Evolutionary conservation across 2,113 vertebrate genomes (phyloP).

Genomic region (Canis aureus): DNA sequence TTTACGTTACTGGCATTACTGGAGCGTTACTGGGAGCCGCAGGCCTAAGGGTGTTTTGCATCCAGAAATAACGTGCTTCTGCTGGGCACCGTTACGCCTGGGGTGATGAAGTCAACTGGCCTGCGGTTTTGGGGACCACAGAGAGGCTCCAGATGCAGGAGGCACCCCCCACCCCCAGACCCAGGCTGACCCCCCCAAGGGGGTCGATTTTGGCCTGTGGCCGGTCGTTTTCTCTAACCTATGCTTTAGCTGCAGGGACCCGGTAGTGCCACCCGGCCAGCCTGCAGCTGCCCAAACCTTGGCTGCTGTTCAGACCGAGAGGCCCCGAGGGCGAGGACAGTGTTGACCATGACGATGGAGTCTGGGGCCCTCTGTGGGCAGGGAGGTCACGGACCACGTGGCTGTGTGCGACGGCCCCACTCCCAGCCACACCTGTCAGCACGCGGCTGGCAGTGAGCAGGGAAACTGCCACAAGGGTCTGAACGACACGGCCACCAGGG

Average conservation of each 20-base stretch:
- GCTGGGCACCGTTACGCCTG: neutral
- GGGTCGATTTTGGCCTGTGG: no score
- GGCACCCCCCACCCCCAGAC: neutral
- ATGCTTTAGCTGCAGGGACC: neutral
- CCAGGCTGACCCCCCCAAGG: no score
- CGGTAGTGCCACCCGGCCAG: accelerated
- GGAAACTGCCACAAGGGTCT: neutral
- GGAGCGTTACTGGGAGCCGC: neutral
- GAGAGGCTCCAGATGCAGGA: neutral
- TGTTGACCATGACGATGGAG: no score
- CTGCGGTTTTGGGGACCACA: neutral
- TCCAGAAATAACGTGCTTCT: neutral
- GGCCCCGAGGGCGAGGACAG: neutral
- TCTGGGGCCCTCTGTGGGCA: neutral
- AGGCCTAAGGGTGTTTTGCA: neutral
- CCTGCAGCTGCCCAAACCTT: neutral
- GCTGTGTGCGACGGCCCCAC: neutral
- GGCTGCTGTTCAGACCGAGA: neutral
- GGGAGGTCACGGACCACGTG: no score
- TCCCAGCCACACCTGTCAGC: no score
- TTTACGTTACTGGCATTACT: no score
- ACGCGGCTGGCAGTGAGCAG: no score
- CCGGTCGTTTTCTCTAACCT: no score
- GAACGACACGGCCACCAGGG: accelerated
- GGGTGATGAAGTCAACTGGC: neutral